Base-by-base conservation (phyloP, 2,888 invertebrate genomes). In the Urechis unicinctus region DNA sequence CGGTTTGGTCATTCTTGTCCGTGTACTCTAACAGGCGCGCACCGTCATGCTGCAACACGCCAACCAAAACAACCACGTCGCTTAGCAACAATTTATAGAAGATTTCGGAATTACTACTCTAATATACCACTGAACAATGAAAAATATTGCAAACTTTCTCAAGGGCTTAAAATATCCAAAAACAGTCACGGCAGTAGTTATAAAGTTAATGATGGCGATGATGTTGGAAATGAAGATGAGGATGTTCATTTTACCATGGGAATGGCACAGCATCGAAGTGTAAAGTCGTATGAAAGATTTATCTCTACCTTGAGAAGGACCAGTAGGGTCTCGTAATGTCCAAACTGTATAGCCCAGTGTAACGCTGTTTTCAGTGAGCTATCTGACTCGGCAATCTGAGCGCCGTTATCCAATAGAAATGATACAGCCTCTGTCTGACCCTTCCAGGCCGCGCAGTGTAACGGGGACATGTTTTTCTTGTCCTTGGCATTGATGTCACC, bases 311-410 rank as follows among this genome's bases (percentile, higher is more conserved):
- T 57, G 9, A 66, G 60, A 21, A 66, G 55, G 24, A 48, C 41
- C 17, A 51, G 24, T n/a, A 65, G 57, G 13, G 61, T 58, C 2
- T 56, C 51, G 51, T 55, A 64, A 42, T 66, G 65, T 17, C 60
- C 64, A 48, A 57, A 63, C 57, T 65, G 60, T 21, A 67, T 66
- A 1, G 66, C 61, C 66, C 65, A 66, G 54, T 66, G 66, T 1
- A 66, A 60, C 1, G 62, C 58, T 1, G 62, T 67, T 52, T 61
- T 66, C 25, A 65, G 52, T n/a, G 58, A 51, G 51, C 56, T 61
- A 55, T 66, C 66, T 9, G 50, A 44, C 41, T 63, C 65, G 1
- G 61, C 60, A 17, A 66, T 55, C 44, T 61, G 64, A 2, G 64
- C 64, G n/a, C 64, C 64, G 24, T 61, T 41, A 21, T 57, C 52